Base-by-base conservation (phyloP, 2,797 vertebrate genomes). In the Geotrypetes seraphini region DNA sequence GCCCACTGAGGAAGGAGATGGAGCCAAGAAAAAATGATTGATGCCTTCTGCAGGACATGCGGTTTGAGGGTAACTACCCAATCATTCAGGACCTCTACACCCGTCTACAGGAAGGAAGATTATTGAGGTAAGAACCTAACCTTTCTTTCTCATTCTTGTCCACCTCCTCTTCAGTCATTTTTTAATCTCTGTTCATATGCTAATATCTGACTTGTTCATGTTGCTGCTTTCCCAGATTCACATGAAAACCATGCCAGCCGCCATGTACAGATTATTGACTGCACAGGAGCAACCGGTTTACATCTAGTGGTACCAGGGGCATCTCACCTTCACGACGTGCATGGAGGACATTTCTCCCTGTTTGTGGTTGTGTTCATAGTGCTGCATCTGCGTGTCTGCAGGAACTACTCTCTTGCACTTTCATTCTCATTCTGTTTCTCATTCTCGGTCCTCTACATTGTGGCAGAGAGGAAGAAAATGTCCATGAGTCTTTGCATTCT, bases 171-270 rank as follows among this genome's bases (percentile, higher is more conserved):
- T n/a, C n/a, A n/a, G n/a, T n/a, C n/a, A n/a, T n/a, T n/a, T n/a
- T n/a, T n/a, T n/a, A n/a, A n/a, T n/a, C n/a, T n/a, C n/a, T n/a
- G n/a, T n/a, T n/a, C n/a, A n/a, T n/a, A n/a, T n/a, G n/a, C n/a
- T n/a, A n/a, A n/a, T n/a, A n/a, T n/a, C n/a, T n/a, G n/a, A n/a
- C n/a, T n/a, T n/a, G n/a, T n/a, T n/a, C n/a, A n/a, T n/a, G n/a
- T n/a, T n/a, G n/a, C n/a, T n/a, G n/a, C n/a, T n/a, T n/a, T n/a
- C n/a, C 12, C 66, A 98, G 94, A 98, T 97, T 47, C 91, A 95
- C 64, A 98, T 98, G 95, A 98, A 96, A 84, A 98, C 95, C 1
- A 98, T 98, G 95, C 93, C 95, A 36, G 93, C 92, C 32, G 93
- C 93, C 60, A 96, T 98, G 93, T 98, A 97, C 71, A 85, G 95